These are phyloP conservation scores for Pristionchus maxplancki DNA, from an alignment of 2,888 invertebrate species.

Conservation along the genomic window DNA sequence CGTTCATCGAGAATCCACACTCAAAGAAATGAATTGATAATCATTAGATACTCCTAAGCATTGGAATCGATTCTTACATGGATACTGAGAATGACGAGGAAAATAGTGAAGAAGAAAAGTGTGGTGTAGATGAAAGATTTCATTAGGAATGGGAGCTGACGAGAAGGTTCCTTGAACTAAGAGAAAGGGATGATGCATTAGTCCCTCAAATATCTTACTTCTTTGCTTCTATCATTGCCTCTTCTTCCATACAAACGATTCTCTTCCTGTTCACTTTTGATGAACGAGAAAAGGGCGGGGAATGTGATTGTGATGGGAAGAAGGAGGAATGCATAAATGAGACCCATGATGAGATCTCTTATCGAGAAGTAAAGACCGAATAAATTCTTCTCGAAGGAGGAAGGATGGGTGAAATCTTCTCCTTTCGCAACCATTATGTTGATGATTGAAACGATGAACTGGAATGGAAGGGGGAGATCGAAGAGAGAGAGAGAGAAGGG, in stretches of 20 bases:
- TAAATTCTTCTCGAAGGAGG: constrained; percentile 22
- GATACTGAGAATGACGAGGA: background rate
- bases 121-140: background rate
- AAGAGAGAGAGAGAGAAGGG: background rate
- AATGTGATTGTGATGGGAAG: constrained; percentile 5
- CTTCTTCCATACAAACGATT: background rate
- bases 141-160: background rate
- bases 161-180: background rate
- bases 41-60: background rate
- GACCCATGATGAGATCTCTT: constrained; percentile 16
- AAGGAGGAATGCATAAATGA: constrained; percentile 4
- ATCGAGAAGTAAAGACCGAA: constrained; percentile 43
- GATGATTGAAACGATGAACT: constrained; percentile 34
- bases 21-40: constrained; percentile 23
- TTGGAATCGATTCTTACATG: constrained; percentile 14
- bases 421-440: background rate
- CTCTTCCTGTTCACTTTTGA: constrained; percentile 22
- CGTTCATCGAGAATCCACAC: constrained; percentile 55
- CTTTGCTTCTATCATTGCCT: background rate
- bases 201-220: background rate
- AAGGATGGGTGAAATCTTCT: constrained; percentile 4
- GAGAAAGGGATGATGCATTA: background rate
- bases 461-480: background rate
- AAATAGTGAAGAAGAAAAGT: background rate
- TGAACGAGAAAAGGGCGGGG: background rate